Base-by-base conservation (phyloP, 2,888 invertebrate genomes). In the Onchidella celtica region DNA sequence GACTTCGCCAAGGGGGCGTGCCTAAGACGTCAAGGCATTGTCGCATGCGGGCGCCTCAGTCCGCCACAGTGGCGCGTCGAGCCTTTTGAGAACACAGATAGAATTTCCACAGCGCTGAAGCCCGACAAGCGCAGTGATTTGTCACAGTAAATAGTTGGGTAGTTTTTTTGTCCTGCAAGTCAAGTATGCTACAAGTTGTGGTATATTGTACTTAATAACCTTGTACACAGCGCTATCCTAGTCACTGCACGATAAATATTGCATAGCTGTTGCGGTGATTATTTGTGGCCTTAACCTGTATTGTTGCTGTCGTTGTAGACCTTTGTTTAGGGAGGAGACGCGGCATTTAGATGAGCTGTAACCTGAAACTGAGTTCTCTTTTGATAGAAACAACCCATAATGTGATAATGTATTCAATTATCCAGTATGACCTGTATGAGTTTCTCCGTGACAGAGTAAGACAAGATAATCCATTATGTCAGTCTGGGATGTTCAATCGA, bases 71-170 rank as follows among this genome's bases (percentile, higher is more conserved):
- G 78, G 78, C 70, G 70, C 40, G 70, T 3, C 38, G 40, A 38
- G 1, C 47, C 34, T 27, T 55, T 40, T 38, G 61, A 63, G 38
- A 14, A n/a, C 21, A 27, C n/a, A 68, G 78, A 55, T 79, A 40
- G 70, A 68, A 47, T 79, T 79, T 70, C 78, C 61, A 3, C 29
- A 24, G 24, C 63, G 38, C 24, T 63, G 63, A 29, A 59, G 38
- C 70, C 32, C 47, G 38, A 47, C 38, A 57, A 63, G 38, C 63
- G 38, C 17, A 63, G 63, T 70, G 70, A 79, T 79, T 79, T 79
- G 78, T 79, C 78, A 70, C 24, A 70, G n/a, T 72, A 29, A 72
- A 34, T 72, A 34, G n/a, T n/a, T n/a, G n/a, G n/a, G n/a, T n/a
- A n/a, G n/a, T n/a, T n/a, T 72, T 72, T 11, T 72, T 27, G 55